Conservation (phyloP, 1,140 invertebrate genomes). For the Drosophila dunni region DNA sequence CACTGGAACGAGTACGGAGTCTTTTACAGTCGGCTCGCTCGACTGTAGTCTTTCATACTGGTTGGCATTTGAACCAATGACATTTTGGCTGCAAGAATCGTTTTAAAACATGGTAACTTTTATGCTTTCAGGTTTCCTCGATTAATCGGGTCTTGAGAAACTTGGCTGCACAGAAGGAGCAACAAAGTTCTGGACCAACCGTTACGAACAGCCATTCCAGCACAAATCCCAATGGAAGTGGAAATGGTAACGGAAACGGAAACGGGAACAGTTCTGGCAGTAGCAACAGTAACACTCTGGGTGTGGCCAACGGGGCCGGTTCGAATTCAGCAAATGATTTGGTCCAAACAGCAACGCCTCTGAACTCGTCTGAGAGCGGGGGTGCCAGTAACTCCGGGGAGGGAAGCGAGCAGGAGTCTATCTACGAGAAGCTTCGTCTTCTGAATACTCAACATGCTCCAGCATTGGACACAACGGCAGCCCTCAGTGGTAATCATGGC, state of each 20-base stretch:
- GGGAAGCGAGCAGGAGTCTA: conserved; percentile 87
- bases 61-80: neutral
- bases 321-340: conserved; percentile 30
- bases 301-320: neutral
- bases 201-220: conserved; percentile 2
- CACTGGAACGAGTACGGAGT: too few species aligned
- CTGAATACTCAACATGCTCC: conserved; percentile 89
- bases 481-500: conserved; percentile 9
- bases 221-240: conserved; percentile 19
- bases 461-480: conserved; percentile 25
- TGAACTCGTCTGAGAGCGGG: conserved; percentile 77
- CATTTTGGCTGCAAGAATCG: too few species aligned
- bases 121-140: conserved; percentile 94
- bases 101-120: neutral
- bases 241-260: conserved; percentile 16
- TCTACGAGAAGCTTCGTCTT: conserved; percentile 94
- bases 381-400: conserved; percentile 84
- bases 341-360: conserved; percentile 71
- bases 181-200: conserved; percentile 83
- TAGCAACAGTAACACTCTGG: neutral
- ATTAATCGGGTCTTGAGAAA: conserved; percentile 98
- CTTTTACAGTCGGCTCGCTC: too few species aligned
- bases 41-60: too few species aligned
- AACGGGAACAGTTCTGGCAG: neutral
- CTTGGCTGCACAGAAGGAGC: conserved; percentile 95